phyloP scores from a whole-genome alignment of 1,140 invertebrate species.

The Halyomorpha halys region DNA sequence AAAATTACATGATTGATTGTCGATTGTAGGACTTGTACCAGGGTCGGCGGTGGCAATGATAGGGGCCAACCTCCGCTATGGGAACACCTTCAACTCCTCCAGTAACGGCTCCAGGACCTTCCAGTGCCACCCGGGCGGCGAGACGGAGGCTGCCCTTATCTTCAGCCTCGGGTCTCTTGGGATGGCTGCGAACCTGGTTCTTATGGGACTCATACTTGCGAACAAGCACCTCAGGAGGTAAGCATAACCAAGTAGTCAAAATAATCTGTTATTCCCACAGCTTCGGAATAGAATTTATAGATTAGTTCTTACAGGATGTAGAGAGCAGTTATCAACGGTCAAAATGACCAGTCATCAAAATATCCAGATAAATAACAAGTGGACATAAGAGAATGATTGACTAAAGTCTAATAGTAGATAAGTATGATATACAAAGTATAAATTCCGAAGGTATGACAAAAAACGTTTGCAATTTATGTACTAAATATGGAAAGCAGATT shows the following conservation, averaged over 20 bases:
- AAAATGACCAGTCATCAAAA: no score
- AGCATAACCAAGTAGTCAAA: conserved; percentile 9
- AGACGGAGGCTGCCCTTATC: conserved; percentile 66
- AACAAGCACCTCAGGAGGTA: conserved; percentile 65
- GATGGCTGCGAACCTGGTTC: conserved; percentile 67
- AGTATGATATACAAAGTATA: no score
- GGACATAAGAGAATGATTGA: no score
- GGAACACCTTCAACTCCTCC: conserved; percentile 50
- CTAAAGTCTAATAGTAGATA: no score
- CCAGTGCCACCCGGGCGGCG: conserved; percentile 67
- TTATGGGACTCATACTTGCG: conserved; percentile 67
- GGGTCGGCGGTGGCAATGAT: conserved; percentile 62
- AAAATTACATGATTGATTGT: neutral
- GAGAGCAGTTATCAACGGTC: no score
- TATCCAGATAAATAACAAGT: no score
- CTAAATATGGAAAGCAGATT: no score
- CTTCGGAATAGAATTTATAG: no score
- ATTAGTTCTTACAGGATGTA: no score
- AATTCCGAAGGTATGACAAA: no score
- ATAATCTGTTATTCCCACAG: no score
- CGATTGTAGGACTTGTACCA: conserved; percentile 32
- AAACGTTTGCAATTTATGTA: no score
- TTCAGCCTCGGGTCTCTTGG: conserved; percentile 66
- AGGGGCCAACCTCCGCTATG: conserved; percentile 60
- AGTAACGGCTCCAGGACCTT: conserved; percentile 55